phyloP scores from a whole-genome alignment of 2,113 vertebrate genomes.

The Lophotis ruficrista region DNA sequence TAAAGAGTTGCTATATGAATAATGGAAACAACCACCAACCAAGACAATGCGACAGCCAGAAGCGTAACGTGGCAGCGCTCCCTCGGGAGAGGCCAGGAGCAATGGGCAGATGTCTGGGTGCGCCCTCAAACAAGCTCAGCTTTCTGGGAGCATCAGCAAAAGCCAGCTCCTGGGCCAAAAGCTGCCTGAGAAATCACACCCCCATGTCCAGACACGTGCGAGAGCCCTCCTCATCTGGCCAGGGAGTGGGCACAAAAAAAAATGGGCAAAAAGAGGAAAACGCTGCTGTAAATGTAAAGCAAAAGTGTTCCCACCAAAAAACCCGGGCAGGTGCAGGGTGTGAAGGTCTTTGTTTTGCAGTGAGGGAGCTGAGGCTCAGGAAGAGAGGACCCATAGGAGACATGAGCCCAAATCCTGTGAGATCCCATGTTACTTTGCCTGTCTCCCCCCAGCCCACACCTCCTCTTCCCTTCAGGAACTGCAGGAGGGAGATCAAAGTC shows the following conservation, averaged over 20 bases:
- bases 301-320: rapidly evolving
- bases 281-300: rapidly evolving
- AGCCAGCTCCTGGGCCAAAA: neutral
- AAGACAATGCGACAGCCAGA: neutral
- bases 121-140: neutral
- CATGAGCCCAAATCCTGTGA: neutral
- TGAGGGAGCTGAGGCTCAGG: neutral
- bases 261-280: neutral
- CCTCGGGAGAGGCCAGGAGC: neutral
- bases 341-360: neutral
- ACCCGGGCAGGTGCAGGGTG: neutral
- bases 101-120: neutral
- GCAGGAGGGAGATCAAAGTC: neutral
- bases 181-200: neutral
- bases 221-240: neutral
- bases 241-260: neutral
- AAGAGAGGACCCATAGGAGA: neutral
- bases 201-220: rapidly evolving
- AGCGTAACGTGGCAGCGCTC: rapidly evolving
- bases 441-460: neutral
- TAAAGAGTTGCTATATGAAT: neutral
- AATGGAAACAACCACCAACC: neutral
- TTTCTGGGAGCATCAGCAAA: neutral
- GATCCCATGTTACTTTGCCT: neutral
- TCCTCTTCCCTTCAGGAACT: neutral